These are phyloP conservation scores for Eulacestoma nigropectus DNA, from an alignment of 2,113 vertebrate genomes.

Conservation along the genomic window DNA sequence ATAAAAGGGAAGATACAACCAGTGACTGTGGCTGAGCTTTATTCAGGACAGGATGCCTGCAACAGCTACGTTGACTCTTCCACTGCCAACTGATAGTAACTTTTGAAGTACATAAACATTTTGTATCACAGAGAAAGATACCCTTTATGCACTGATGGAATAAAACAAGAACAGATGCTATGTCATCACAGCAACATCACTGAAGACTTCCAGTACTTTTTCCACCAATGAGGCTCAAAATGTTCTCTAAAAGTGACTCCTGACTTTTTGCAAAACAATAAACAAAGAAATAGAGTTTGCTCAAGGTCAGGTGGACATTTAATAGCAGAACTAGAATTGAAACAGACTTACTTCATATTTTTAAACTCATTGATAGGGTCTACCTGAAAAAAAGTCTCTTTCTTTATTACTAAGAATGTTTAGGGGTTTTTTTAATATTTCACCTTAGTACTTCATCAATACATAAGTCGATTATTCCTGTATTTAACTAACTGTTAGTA, in stretches of 20 bases:
- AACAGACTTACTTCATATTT: not conserved
- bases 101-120: not conserved
- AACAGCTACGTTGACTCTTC: not conserved
- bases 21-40: not conserved
- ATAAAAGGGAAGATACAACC: not conserved
- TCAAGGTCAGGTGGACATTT: not conserved
- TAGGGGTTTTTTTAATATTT: not conserved
- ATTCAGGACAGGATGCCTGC: not conserved
- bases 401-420: not conserved
- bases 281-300: not conserved
- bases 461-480: not conserved
- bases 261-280: not conserved
- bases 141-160: not conserved
- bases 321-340: not conserved
- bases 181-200: not conserved
- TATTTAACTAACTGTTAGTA: not conserved
- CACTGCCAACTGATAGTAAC: not conserved
- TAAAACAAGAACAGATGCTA: not conserved
- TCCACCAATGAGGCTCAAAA: not conserved
- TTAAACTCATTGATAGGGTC: not conserved
- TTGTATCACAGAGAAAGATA: not conserved
- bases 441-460: not conserved
- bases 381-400: not conserved
- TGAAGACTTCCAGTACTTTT: not conserved
- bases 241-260: not conserved